Percentiles rank a stretch among this genome's conserved stretches.
phyloP scores from a whole-genome alignment of 2,888 invertebrate species.

The Allolobophora icterica region DNA sequence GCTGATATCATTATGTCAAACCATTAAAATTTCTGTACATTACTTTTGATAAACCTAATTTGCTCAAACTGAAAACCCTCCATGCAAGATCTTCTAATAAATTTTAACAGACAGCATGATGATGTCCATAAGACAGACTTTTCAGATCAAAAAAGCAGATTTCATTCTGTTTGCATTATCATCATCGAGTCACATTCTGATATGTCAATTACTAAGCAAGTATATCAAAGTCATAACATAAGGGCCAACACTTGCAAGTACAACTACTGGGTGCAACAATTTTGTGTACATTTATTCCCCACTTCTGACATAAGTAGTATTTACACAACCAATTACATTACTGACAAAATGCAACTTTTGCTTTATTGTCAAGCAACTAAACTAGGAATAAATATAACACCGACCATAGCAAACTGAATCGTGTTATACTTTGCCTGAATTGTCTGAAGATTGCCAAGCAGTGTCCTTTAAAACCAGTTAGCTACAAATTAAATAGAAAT shows the following conservation, averaged over 20 bases:
- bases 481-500: constrained; percentile 24
- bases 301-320: background rate
- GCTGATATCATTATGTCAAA: background rate
- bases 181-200: background rate
- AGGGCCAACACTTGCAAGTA: too few relatives aligned
- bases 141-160: background rate
- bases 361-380: background rate
- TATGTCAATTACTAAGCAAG: background rate
- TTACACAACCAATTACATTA: background rate
- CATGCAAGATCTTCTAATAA: background rate
- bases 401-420: constrained; percentile 6
- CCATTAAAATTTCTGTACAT: too few relatives aligned
- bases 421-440: constrained; percentile 5
- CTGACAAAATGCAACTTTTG: background rate
- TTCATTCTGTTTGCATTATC: background rate
- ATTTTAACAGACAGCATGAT: background rate
- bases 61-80: background rate
- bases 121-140: background rate
- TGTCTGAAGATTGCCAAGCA: background rate
- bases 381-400: background rate
- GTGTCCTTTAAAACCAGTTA: background rate
- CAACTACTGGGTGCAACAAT: background rate
- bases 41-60: background rate
- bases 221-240: background rate
- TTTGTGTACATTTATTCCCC: background rate